Evolutionary conservation across 2,797 vertebrate genomes (phyloP).

Genomic region (Notoglanidium macrostoma): DNA sequence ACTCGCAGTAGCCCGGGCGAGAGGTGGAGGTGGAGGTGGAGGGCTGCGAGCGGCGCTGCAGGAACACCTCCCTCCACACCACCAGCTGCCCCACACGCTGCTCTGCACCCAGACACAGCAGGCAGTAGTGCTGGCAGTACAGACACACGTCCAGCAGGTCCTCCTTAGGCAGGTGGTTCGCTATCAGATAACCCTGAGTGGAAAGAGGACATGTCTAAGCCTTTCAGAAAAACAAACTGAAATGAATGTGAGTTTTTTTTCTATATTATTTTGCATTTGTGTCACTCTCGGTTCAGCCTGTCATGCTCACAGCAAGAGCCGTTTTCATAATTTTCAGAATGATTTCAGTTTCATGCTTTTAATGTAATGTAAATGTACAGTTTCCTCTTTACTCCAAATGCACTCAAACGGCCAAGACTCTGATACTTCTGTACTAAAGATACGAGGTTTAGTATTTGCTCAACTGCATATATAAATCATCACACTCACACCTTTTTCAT

Average conservation of each 20-base stretch:
- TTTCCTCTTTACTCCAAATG: neutral
- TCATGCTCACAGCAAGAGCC: neutral
- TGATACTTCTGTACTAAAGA: neutral
- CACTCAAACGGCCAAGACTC: no score
- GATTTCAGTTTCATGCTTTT: neutral
- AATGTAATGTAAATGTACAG: neutral
- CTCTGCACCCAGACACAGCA: constrained; percentile 85
- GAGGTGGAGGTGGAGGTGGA: neutral
- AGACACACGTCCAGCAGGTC: constrained; percentile 86
- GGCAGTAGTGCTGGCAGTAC: constrained; percentile 91
- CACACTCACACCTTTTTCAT: neutral
- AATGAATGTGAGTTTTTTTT: neutral
- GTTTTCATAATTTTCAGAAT: neutral
- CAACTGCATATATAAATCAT: neutral
- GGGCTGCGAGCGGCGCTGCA: constrained; percentile 72
- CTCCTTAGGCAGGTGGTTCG: constrained; percentile 90
- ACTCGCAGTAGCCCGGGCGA: constrained; percentile 60
- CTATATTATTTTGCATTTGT: neutral
- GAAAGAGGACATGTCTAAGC: neutral
- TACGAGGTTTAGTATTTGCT: neutral
- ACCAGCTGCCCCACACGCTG: constrained; percentile 88
- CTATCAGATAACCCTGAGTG: constrained; percentile 88
- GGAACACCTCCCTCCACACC: constrained; percentile 95
- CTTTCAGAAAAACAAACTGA: neutral
- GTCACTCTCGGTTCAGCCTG: neutral